Percentiles rank a stretch among this genome's conserved stretches.
phyloP scores from a whole-genome alignment of 2,113 vertebrate genomes.

The Myrmophylax atrothorax region DNA sequence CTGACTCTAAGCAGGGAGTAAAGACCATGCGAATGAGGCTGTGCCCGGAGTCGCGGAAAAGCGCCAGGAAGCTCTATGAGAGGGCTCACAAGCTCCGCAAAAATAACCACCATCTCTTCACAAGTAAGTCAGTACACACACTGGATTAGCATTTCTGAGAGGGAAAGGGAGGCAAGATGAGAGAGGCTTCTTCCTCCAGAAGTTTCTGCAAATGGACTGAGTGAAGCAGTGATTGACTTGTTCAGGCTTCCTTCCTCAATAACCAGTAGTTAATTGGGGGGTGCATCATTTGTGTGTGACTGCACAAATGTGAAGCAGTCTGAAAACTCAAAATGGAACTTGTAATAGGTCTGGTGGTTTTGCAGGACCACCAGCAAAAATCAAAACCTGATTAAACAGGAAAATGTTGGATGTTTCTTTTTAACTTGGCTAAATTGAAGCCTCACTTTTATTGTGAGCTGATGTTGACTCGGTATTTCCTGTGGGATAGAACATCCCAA shows the following conservation, averaged over 20 bases:
- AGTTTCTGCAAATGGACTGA: background rate
- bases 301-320: background rate
- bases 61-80: slow-evolving; percentile 94
- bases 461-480: background rate
- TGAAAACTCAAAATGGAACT: background rate
- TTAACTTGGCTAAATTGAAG: background rate
- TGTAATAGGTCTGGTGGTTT: background rate
- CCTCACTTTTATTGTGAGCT: background rate
- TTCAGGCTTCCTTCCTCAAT: background rate
- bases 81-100: slow-evolving; percentile 97
- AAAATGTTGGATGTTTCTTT: background rate
- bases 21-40: slow-evolving; percentile 97
- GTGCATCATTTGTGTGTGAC: background rate
- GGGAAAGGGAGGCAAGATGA: background rate
- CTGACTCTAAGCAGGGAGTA: slow-evolving; percentile 96
- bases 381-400: background rate
- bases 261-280: background rate
- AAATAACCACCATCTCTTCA: slow-evolving; percentile 98
- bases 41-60: slow-evolving; percentile 96
- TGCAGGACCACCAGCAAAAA: background rate
- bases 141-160: background rate
- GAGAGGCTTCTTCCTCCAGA: background rate
- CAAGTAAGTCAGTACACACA: slow-evolving; percentile 81
- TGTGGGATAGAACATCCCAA: background rate
- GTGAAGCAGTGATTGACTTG: background rate